phyloP scores from a whole-genome alignment of 2,888 invertebrate genomes.

The Xylota sylvarum region DNA sequence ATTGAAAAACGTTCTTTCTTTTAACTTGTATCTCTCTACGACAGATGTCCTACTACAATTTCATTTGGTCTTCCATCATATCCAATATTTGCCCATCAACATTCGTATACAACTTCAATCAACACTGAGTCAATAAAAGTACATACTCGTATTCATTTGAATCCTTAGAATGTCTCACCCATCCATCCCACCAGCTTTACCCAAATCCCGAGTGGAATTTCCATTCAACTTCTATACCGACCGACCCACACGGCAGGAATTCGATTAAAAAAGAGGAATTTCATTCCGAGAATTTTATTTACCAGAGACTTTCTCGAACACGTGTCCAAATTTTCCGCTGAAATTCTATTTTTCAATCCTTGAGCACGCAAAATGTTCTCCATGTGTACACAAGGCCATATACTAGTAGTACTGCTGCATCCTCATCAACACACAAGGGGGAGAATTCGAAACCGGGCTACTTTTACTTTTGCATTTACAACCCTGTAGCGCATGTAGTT shows the following conservation, averaged over 20 bases:
- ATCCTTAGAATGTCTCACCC: slow-evolving; percentile 22
- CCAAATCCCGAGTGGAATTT: slow-evolving; percentile 48
- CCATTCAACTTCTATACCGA: slow-evolving; percentile 13
- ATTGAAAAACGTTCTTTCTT: background rate
- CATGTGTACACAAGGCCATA: slow-evolving; percentile 11
- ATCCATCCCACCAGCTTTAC: background rate
- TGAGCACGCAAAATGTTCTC: slow-evolving; percentile 59
- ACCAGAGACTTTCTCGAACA: slow-evolving; percentile 65
- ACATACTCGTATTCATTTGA: background rate
- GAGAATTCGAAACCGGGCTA: slow-evolving; percentile 41
- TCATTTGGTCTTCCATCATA: slow-evolving; percentile 35
- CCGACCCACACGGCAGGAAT: slow-evolving; percentile 41
- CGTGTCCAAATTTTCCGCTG: slow-evolving; percentile 72
- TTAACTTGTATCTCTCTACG: slow-evolving; percentile 2
- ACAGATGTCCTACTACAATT: slow-evolving; percentile 59
- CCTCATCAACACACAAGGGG: slow-evolving; percentile 44
- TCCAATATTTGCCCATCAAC: slow-evolving; percentile 65
- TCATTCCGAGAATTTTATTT: slow-evolving; percentile 54
- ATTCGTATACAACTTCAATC: slow-evolving; percentile 55
- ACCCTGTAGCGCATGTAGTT: slow-evolving; percentile 22
- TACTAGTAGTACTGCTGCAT: slow-evolving; percentile 31
- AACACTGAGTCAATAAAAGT: slow-evolving; percentile 54
- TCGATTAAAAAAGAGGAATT: slow-evolving; percentile 63
- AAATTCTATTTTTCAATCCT: slow-evolving; percentile 68
- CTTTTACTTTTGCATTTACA: slow-evolving; percentile 30